A percentile compares a stretch with the other conserved stretches of the same genome.
These are phyloP conservation scores for Pammene aurita DNA, from an alignment of 2,888 invertebrate species.

Conservation along the genomic window DNA sequence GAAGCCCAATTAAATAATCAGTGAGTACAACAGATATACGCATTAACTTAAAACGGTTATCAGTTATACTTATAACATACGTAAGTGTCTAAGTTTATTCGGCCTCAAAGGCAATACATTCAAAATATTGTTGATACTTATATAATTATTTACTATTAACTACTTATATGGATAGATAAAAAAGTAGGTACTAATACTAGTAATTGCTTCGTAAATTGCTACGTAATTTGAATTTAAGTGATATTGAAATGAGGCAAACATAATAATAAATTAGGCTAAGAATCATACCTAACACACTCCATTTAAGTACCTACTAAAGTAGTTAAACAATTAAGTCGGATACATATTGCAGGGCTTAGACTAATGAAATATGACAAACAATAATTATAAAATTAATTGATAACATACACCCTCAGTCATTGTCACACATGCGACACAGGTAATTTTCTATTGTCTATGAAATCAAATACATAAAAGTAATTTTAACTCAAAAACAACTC, in stretches of 20 bases:
- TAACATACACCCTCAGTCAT: not conserved
- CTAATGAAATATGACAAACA: not conserved
- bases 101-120: constrained; percentile 21
- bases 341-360: not conserved
- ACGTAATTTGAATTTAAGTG: constrained; percentile 12
- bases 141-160: constrained; percentile 24
- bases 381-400: not conserved
- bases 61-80: constrained; percentile 28
- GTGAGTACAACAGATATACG: not conserved
- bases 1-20: not conserved
- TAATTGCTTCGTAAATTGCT: constrained; percentile 12
- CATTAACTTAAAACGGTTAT: constrained; percentile 14
- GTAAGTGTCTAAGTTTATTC: constrained; percentile 26
- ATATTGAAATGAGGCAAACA: not conserved
- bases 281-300: not conserved
- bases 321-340: constrained; percentile 7
- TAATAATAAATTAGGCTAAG: not conserved
- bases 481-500: constrained; percentile 15
- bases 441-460: constrained; percentile 20
- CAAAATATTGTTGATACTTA: constrained; percentile 25
- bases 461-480: constrained; percentile 14
- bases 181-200: constrained; percentile 21
- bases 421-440: not conserved
- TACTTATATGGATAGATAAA: constrained; percentile 23
- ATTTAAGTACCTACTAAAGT: not conserved